Percentiles rank a stretch among this genome's conserved stretches.
Evolutionary conservation across 2,888 invertebrate species (phyloP).

Genomic region (Alsophila aescularia): DNA sequence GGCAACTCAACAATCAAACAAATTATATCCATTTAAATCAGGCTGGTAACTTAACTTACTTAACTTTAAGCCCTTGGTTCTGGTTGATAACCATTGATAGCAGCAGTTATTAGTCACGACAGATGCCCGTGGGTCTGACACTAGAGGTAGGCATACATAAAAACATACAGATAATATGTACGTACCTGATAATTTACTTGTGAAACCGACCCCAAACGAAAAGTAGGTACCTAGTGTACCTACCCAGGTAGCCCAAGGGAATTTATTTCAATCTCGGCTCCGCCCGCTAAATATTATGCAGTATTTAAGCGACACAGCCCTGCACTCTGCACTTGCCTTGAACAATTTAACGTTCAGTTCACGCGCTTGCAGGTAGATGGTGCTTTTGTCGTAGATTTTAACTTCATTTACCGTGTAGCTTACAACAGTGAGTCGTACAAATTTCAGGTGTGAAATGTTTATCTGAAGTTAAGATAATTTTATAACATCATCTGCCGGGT

Average conservation of each 20-base stretch:
- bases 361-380: not conserved
- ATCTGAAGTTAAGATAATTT: not conserved
- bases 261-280: slow-evolving; percentile 38
- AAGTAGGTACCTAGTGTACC: no score
- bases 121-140: no score
- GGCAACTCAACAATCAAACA: no score
- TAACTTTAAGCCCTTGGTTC: no score
- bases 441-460: not conserved
- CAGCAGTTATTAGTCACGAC: no score
- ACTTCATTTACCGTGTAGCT: not conserved
- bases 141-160: no score
- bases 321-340: slow-evolving; percentile 40
- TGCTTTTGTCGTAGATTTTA: not conserved
- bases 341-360: slow-evolving; percentile 29
- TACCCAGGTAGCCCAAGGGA: slow-evolving; percentile 14
- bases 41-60: no score
- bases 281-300: slow-evolving; percentile 36
- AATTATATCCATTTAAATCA: no score
- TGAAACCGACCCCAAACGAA: not conserved
- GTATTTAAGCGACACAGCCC: slow-evolving; percentile 34
- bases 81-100: no score
- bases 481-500: no score
- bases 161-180: no score
- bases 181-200: not conserved
- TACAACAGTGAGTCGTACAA: no score